These are phyloP conservation scores for Pyrocoelia pectoralis DNA, from an alignment of 2,888 invertebrate species.

Conservation along the genomic window DNA sequence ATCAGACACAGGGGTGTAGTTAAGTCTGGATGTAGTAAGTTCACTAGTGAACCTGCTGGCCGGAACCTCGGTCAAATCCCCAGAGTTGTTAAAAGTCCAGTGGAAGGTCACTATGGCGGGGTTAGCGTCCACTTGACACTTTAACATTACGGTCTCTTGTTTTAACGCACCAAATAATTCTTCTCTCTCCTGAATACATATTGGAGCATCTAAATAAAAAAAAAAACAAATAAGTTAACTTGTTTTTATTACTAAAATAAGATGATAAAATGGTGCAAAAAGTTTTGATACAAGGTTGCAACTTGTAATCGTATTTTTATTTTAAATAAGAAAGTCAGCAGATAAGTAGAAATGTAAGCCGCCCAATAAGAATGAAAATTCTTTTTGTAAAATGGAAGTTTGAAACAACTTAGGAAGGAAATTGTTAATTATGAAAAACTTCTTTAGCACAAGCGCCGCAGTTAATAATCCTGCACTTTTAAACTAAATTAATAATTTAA, in stretches of 20 bases:
- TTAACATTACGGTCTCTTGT: slow-evolving; percentile 85
- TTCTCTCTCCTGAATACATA: slow-evolving; percentile 79
- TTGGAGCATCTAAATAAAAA: slow-evolving; percentile 71
- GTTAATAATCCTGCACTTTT: slow-evolving; percentile 46
- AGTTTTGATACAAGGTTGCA: slow-evolving; percentile 13
- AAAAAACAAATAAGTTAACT: slow-evolving; percentile 9
- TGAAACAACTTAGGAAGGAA: slow-evolving; percentile 34
- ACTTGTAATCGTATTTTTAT: slow-evolving; percentile 24
- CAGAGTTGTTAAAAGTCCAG: slow-evolving; percentile 94
- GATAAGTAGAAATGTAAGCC: slow-evolving; percentile 27
- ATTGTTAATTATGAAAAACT: slow-evolving; percentile 42
- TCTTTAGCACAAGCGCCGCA: slow-evolving; percentile 41
- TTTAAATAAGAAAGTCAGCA: slow-evolving; percentile 27
- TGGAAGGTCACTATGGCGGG: slow-evolving; percentile 86
- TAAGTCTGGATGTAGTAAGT: slow-evolving; percentile 75
- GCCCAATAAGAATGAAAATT: slow-evolving; percentile 22
- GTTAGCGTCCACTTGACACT: slow-evolving; percentile 89
- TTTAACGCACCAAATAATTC: slow-evolving; percentile 87
- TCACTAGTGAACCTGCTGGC: slow-evolving; percentile 71
- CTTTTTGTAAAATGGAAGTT: slow-evolving; percentile 29
- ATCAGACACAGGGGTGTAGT: slow-evolving; percentile 87
- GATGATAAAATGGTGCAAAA: not conserved
- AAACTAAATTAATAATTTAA: slow-evolving; percentile 51
- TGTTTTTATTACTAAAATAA: not conserved
- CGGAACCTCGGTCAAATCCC: slow-evolving; percentile 82